Base-by-base conservation (phyloP, 2,113 vertebrate species). In the Gallinago media region DNA sequence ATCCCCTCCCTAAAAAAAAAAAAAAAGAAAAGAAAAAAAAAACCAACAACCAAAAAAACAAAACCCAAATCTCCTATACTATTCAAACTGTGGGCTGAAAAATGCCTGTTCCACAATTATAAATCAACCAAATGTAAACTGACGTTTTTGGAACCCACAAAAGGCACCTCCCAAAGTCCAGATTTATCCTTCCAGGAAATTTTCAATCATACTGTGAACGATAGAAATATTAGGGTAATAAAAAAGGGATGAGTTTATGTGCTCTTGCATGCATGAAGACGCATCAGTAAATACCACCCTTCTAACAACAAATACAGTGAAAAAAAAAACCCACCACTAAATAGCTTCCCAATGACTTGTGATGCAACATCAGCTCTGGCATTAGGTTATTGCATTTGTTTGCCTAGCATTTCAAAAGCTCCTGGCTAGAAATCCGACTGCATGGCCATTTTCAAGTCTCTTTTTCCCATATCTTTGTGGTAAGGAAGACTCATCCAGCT, bases 161-260 rank as follows among this genome's bases (percentile, higher is more conserved):
- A 92, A 93, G 73, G 38, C 83, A 65, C 85, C 85, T 96, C 92
- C 76, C 79, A 84, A 80, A 67, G 11, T 14, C 5, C 5, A 73
- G 75, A 83, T 86, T 94, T 92, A 90, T 88, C 76, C 85, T 95
- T 94, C 90, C 94, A 90, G 90, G 88, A 94, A 96, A 93, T 88
- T 95, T 96, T 96, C 92, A 95, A 91, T 94, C 92, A 88, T 49
- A 40, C 23, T 55, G 16, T 67, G 65, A 96, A 61, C 40, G 79
- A 90, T 34, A 92, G 71, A 76, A 92, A 34, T 74, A 70, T 61
- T 72, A 84, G 19, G 40, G 59, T 73, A 52, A 80, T 29, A 46
- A 67, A 87, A 86, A 82, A 17, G 40, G 38, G 25, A 40, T 76
- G 61, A 83, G 29, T 63, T 81, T 81, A 17, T 72, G 19, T 80